Evolutionary conservation across 2,113 vertebrate genomes (phyloP).

Genomic region (Cisticola juncidis): DNA sequence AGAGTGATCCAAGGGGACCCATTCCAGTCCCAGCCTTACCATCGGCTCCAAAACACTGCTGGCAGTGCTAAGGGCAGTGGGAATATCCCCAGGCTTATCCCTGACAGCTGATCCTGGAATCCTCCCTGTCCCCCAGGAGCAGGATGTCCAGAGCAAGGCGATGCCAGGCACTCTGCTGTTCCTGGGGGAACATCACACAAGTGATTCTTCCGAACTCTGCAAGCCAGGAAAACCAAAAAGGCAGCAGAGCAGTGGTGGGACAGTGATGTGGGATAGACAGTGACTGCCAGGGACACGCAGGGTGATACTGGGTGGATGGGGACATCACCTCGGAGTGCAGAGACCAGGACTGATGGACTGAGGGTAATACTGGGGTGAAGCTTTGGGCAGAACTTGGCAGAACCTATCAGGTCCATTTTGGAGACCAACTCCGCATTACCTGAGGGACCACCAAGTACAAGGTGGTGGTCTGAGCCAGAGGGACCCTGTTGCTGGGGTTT

Average conservation of each 20-base stretch:
- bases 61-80: background rate
- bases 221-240: background rate
- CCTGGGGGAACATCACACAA: fast-evolving
- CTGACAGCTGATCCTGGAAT: background rate
- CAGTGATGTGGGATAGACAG: too few species aligned
- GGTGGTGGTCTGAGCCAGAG: background rate
- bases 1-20: fast-evolving
- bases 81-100: background rate
- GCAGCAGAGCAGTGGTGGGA: background rate
- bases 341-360: background rate
- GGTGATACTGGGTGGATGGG: fast-evolving
- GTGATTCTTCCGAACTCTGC: background rate
- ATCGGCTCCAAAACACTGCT: background rate
- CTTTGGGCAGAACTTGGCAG: background rate
- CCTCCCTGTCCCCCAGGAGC: fast-evolving
- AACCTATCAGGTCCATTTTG: background rate
- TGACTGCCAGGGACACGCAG: background rate
- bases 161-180: too few species aligned
- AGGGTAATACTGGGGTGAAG: fast-evolving
- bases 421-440: background rate
- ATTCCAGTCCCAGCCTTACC: background rate
- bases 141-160: fast-evolving
- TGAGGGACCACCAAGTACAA: fast-evolving
- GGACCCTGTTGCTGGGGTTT: too few species aligned
- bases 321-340: fast-evolving